Evolutionary conservation across 1,140 invertebrate species (phyloP).

Genomic region (Drosophila sproati): DNA sequence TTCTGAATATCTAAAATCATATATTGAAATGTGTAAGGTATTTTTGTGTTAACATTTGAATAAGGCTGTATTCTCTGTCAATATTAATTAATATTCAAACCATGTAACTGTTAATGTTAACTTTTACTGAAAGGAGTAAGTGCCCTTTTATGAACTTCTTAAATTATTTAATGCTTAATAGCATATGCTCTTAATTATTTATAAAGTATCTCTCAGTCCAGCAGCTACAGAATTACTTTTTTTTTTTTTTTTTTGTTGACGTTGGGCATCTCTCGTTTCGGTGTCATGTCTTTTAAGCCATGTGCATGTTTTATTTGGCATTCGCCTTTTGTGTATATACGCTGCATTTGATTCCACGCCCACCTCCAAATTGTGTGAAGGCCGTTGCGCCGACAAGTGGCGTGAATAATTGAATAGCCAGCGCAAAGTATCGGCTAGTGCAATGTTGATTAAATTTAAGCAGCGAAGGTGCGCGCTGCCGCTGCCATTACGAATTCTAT

Average conservation of each 20-base stretch:
- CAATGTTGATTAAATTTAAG: slow-evolving; percentile 76
- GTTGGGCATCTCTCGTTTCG: slow-evolving; percentile 56
- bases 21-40: neutral
- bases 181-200: neutral
- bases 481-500: slow-evolving; percentile 55
- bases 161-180: neutral
- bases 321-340: slow-evolving; percentile 56
- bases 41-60: no score
- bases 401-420: slow-evolving; percentile 78
- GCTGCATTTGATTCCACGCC: slow-evolving; percentile 61
- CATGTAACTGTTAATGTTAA: neutral
- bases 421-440: slow-evolving; percentile 43
- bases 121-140: neutral
- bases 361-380: slow-evolving; percentile 60
- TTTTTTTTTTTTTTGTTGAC: slow-evolving; percentile 36
- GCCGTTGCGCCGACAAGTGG: slow-evolving; percentile 53
- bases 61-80: no score
- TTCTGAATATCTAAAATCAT: neutral
- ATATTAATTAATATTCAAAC: no score
- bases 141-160: neutral
- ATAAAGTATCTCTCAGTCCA: slow-evolving; percentile 10
- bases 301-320: slow-evolving; percentile 78
- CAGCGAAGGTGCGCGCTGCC: slow-evolving; percentile 19
- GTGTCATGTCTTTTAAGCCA: slow-evolving; percentile 81
- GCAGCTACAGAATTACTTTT: neutral